Base-by-base conservation (phyloP, 1,140 invertebrate species). In the Limonius californicus region DNA sequence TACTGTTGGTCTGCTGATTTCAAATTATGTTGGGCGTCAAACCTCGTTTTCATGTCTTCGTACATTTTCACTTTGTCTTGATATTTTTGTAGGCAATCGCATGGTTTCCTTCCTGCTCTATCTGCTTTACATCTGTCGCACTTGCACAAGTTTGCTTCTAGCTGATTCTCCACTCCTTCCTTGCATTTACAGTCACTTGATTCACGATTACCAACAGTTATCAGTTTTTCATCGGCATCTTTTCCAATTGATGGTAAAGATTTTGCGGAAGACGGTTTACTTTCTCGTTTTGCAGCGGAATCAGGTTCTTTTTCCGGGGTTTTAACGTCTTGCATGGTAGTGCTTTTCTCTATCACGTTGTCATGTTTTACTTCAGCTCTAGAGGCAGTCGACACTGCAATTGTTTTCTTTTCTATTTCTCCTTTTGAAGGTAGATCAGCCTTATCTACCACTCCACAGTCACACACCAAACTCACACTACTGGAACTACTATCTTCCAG, bases 41-140 rank as follows among this genome's bases (percentile, higher is more conserved):
- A 35, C 18, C 58, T 68, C 15, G 18, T 39, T 32, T 35, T 66
- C 20, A 43, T 15, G 2, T 45, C 39, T 63, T 70, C 65, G 50
- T 57, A 67, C 53, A 32, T 43, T 30, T 60, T 61, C 15, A 65
- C 57, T 12, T 45, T 54, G 0, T 55, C 35, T 21, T 63, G 15
- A 55, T 65, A 70, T 54, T 64, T 64, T 32, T 63, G 21, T 43
- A 70, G 35, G 58, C 69, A 70, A 16, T 53, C 54, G 23, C 69
- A 70, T 6, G 42, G 21, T 27, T 27, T 43, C 4, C 4, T 12
- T 45, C 54, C 59, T 45, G 39, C 9, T 27, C 63, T 54, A 30
- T 62, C 59, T 2, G 43, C 59, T 14, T 53, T 47, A 39, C 63
- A 65, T 4, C 35, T 59, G 15, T 57, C 55, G 30, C 63, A 65